Base-by-base conservation (phyloP, 1,140 invertebrate species). In the Conus betulinus region DNA sequence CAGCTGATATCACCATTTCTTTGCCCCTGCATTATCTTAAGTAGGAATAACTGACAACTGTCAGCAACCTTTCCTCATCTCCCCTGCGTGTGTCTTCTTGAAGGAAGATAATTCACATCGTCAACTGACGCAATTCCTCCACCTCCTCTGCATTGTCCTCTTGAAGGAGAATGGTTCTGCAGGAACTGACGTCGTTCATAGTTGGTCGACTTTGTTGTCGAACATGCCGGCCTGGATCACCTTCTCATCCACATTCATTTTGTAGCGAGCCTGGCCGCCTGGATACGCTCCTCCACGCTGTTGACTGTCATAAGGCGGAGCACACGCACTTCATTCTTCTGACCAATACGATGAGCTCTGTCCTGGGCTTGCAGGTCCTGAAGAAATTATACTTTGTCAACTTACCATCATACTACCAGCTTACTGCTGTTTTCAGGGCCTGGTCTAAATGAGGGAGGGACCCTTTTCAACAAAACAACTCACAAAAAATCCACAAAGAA, bases 211-310 rank as follows among this genome's bases (percentile, higher is more conserved):
- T 99, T n/a, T 99, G 92, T 99, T 98, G 96, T 99, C 99, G 95
- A 99, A 99, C 98, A 99, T 99, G 95, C 99, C 99, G 89, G 99
- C 99, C 95, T 99, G 99, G 94, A 99, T 99, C 88, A 99, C 99
- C 95, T 99, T 99, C 94, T 99, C 99, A 94, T 99, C 99, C 97
- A 99, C 99, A 94, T 99, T 99, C 27, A 99, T 95, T 94, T 99
- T 97, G 94, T 97, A 97, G 53, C 97, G 95, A 55, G 97, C 97
- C 3, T n/a, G n/a, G 99, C 99, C 67, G 99, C 99, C 71, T 99
- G 96, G 94, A 99, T 99, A 93, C 98, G 96, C 94, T 99, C 99
- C 96, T 99, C 99, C 0, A 99, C 99, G 0, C 98, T 99, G 95
- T 99, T 99, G 0, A 99, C 99, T 0, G 99, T 99, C 97, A 99